Conservation (phyloP, 2,113 vertebrate species). For the Pitta sordida region DNA sequence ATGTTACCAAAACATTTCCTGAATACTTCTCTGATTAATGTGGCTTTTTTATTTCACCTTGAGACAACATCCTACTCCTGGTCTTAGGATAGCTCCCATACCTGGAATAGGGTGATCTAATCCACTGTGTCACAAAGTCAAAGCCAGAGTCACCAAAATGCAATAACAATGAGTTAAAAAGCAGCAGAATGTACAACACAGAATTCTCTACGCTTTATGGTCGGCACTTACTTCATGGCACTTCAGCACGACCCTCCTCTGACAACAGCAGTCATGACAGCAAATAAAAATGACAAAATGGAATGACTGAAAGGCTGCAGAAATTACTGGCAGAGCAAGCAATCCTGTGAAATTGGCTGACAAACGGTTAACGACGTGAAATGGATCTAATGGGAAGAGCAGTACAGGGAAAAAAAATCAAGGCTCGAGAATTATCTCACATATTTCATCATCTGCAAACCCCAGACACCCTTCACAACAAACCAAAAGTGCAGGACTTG, state of each 20-base stretch:
- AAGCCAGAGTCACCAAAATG: background rate
- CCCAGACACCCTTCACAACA: background rate
- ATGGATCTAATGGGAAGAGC: background rate
- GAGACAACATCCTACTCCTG: background rate
- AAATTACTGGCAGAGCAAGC: conserved; percentile 27
- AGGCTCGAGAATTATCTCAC: background rate
- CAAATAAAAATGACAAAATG: conserved; percentile 72
- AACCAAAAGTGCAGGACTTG: background rate
- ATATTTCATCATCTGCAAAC: background rate
- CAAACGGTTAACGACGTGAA: background rate
- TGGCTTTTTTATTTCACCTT: background rate
- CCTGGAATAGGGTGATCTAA: conserved; percentile 45
- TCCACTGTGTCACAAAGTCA: background rate
- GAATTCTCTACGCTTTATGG: background rate
- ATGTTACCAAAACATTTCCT: background rate
- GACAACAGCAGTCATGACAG: conserved; percentile 70
- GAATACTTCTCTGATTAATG: background rate
- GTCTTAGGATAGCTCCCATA: conserved; percentile 37
- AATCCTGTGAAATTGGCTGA: background rate
- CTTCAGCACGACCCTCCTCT: conserved; percentile 73
- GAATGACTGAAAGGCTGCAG: conserved; percentile 60
- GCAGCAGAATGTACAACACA: conserved; percentile 22
- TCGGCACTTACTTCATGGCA: conserved; percentile 67
- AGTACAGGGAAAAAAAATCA: background rate
- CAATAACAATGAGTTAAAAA: conserved; percentile 8